A percentile compares a stretch with the other conserved stretches of the same genome.
Conservation (phyloP, 2,797 vertebrate genomes). For the Triplophysa yarkandensis region DNA sequence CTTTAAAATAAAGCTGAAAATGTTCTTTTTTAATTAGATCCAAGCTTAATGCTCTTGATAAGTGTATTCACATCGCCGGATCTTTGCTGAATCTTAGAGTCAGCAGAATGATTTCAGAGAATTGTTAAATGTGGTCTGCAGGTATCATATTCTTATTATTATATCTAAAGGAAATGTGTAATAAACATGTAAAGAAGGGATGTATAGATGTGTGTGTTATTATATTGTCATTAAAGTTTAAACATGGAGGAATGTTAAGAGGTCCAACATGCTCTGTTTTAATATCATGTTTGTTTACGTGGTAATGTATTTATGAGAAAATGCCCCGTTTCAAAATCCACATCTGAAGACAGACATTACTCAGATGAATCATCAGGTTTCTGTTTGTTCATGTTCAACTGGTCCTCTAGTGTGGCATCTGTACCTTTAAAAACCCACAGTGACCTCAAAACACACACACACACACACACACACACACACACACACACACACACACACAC, state of each 20-base stretch:
- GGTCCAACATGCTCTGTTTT: neutral
- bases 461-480: conserved; percentile 15
- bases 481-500: conserved; percentile 15
- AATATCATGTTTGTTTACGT: neutral
- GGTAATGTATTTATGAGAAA: conserved; percentile 26
- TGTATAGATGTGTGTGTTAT: neutral
- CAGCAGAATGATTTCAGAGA: neutral
- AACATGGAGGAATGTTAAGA: neutral
- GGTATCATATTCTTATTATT: neutral
- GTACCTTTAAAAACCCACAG: conserved; percentile 42
- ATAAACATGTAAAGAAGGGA: neutral
- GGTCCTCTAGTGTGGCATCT: conserved; percentile 19
- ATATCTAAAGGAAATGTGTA: neutral
- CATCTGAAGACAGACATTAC: conserved; percentile 41
- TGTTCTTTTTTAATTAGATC: neutral
- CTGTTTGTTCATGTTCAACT: conserved; percentile 27
- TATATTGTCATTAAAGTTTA: neutral
- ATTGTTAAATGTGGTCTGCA: neutral
- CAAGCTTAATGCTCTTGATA: neutral
- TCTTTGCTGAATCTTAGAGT: neutral
- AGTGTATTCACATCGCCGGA: neutral
- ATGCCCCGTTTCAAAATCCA: conserved; percentile 26
- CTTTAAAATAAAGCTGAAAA: neutral
- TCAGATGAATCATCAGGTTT: conserved; percentile 53
- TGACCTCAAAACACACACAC: conserved; percentile 45